Conservation (phyloP, 2,797 vertebrate genomes). For the Parauchenoglanis ngamensis region DNA sequence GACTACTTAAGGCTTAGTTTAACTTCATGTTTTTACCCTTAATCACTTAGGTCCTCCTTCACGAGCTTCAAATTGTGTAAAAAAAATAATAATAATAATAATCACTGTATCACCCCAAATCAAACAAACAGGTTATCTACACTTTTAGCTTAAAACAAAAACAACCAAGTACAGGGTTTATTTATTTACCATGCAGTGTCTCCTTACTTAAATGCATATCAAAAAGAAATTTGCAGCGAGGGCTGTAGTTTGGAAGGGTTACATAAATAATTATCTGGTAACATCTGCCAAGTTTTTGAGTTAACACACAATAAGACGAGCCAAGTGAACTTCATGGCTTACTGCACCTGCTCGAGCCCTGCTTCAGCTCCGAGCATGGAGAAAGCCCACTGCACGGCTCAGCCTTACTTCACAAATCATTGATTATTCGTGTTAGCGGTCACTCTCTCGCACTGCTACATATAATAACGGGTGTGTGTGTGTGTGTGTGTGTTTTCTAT, state of each 20-base stretch:
- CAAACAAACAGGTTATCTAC: background rate
- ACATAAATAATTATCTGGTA: background rate
- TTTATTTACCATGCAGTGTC: background rate
- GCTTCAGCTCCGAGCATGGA: background rate
- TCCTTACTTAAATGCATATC: background rate
- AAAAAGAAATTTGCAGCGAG: too few species aligned
- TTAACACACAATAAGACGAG: background rate
- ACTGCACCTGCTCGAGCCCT: conserved; percentile 5
- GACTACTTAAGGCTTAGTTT: conserved; percentile 53
- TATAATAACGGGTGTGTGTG: background rate
- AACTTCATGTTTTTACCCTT: conserved; percentile 28
- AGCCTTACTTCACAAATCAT: background rate
- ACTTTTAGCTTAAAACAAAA: background rate
- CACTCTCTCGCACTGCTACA: background rate
- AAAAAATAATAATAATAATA: background rate
- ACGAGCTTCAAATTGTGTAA: background rate
- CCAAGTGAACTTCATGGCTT: background rate
- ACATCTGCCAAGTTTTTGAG: background rate
- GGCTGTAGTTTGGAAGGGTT: background rate
- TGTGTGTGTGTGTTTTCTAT: background rate
- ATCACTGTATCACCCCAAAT: background rate
- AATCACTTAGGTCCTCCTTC: conserved; percentile 50
- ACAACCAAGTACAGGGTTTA: background rate
- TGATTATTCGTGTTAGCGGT: background rate
- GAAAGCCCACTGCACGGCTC: background rate